Conservation (phyloP, 2,797 vertebrate species). For the Microhierax caerulescens region DNA sequence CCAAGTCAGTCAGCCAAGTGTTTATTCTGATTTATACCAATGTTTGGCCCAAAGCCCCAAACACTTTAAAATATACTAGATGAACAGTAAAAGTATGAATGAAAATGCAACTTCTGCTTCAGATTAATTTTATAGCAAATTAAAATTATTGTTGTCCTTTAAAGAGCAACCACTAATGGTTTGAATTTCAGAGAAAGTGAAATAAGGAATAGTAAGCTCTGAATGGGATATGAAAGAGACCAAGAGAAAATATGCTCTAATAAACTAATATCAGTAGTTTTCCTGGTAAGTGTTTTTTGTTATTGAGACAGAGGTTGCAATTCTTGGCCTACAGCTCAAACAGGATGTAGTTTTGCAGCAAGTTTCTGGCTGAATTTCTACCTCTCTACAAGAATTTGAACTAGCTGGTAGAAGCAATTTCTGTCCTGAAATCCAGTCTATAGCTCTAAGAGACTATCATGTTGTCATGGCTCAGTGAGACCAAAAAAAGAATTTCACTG, state of each 20-base stretch:
- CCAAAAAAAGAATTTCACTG: not conserved
- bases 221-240: not conserved
- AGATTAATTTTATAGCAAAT: not conserved
- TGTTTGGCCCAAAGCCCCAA: not conserved
- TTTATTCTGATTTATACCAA: conserved; percentile 14
- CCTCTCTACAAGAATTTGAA: not conserved
- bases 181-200: not conserved
- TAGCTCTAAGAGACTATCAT: not conserved
- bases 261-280: not conserved
- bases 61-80: not conserved
- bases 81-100: not conserved
- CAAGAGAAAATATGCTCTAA: not conserved
- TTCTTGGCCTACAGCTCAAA: not conserved
- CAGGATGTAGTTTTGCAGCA: not conserved
- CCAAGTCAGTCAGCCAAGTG: not conserved
- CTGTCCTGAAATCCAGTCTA: not conserved
- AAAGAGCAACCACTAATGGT: not conserved
- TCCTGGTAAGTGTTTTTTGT: not conserved
- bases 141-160: not conserved
- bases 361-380: not conserved
- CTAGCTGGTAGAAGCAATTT: not conserved
- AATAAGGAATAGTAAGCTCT: not conserved
- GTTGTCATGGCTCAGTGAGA: not conserved
- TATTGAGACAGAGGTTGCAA: not conserved
- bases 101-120: not conserved